Conservation (phyloP, 1,140 invertebrate species). For the Solenopsis fugax region DNA sequence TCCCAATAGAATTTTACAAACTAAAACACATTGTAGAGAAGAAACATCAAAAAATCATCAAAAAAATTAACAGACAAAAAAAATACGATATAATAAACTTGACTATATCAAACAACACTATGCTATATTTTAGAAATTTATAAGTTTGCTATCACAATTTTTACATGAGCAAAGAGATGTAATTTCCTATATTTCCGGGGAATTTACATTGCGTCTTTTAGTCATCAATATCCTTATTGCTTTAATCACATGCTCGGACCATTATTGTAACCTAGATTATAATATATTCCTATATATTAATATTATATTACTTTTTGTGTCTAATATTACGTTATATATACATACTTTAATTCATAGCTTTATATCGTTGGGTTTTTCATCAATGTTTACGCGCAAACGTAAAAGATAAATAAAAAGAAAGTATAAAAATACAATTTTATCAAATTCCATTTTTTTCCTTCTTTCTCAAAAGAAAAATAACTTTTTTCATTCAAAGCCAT, state of each 20-base stretch:
- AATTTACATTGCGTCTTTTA: not conserved
- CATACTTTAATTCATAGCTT: too few species aligned
- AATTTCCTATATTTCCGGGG: not conserved
- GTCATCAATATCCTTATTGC: not conserved
- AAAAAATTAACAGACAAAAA: not conserved
- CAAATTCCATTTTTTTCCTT: too few species aligned
- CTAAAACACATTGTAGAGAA: not conserved
- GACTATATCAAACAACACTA: not conserved
- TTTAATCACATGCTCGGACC: constrained; percentile 21
- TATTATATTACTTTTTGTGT: too few species aligned
- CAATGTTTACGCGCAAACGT: too few species aligned
- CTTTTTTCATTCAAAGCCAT: too few species aligned
- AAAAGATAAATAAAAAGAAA: too few species aligned
- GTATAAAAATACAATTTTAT: too few species aligned
- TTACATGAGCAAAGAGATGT: not conserved
- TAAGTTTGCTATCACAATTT: not conserved
- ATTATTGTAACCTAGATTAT: not conserved
- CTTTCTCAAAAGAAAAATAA: too few species aligned
- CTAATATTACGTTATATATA: too few species aligned
- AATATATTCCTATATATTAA: not conserved
- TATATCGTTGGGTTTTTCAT: too few species aligned
- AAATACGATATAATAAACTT: not conserved
- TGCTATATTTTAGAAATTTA: not conserved
- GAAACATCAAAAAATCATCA: not conserved
- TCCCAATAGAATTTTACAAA: not conserved